These are phyloP conservation scores for Chionoecetes opilio DNA, from an alignment of 1,140 invertebrate species.

Conservation along the genomic window DNA sequence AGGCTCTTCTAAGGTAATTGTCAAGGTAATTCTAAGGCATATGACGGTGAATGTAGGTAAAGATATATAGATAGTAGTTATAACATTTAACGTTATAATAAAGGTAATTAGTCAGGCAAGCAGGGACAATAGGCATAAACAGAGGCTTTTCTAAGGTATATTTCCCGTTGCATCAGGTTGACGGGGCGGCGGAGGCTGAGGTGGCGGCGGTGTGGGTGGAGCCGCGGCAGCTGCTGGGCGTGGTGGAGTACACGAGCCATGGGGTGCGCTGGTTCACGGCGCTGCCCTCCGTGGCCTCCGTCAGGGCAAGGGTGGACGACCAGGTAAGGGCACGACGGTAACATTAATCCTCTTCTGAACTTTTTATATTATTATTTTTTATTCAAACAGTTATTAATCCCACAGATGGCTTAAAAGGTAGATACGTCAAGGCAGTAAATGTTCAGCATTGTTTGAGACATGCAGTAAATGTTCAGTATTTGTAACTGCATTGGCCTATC, in stretches of 20 bases:
- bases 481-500: too few relatives aligned
- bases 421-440: too few relatives aligned
- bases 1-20: too few relatives aligned
- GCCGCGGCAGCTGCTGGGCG: constrained; percentile 31
- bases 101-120: not conserved
- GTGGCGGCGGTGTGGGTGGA: constrained; percentile 40
- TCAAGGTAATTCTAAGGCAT: too few relatives aligned
- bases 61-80: not conserved
- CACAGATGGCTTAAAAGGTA: too few relatives aligned
- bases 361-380: not conserved
- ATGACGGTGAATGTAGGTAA: too few relatives aligned
- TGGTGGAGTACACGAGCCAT: constrained; percentile 55
- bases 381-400: too few relatives aligned
- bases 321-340: constrained; percentile 28
- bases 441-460: too few relatives aligned
- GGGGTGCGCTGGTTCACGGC: constrained; percentile 21
- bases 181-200: not conserved
- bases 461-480: too few relatives aligned
- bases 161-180: not conserved
- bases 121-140: not conserved
- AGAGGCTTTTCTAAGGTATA: not conserved
- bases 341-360: not conserved
- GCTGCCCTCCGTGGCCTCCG: constrained; percentile 35
- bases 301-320: constrained; percentile 48
- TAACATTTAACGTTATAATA: not conserved